Evolutionary conservation across 1,140 invertebrate genomes (phyloP), one percentile per base, ranked within the genome.

Genomic region (Panagrolaimus sp.): DNA sequence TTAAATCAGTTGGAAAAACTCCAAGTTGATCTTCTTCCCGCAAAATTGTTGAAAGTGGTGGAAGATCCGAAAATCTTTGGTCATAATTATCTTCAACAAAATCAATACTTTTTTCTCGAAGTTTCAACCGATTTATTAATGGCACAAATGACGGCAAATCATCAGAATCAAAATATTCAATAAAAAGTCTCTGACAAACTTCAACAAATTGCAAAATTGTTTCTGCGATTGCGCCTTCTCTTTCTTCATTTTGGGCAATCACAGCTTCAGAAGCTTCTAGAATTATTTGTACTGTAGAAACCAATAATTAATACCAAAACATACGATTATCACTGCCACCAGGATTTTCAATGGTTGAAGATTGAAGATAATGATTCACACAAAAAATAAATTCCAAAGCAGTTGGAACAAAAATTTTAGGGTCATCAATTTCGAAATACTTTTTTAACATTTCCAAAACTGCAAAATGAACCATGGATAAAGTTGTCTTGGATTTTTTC

Each of bases 391-490:
- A 21, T 21, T 58, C 52, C 12, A 58, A n/a, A 10, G 52, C 52
- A 10, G 52, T 58, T 24, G 52, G 52, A 21, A 58, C 52, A 58
- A 58, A 58, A 2, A 58, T 28, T 58, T 58, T 58, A 12, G 52
- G 21, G 17, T 58, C 28, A 17, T 58, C 52, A 8, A 58, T 10
- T 14, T 58, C 52, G 8, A 58, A 58, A 58, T 58, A 58, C 17
- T 58, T 58, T 58, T 58, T 58, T 12, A 58, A 6, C 14, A 58
- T 8, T 26, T 58, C 52, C 3, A 58, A 17, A 12, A 28, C 52
- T 1, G 52, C 52, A 21, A 21, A 21, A 58, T 58, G 52, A 4
- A 58, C 52, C 15, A 58, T 12, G 2, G 32, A 58, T 17, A 26
- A 12, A 26, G 15, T 58, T 58, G 52, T 6, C 17, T 28, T 24